Evolutionary conservation across 2,797 vertebrate genomes (phyloP).

Genomic region (Chanos chanos): DNA sequence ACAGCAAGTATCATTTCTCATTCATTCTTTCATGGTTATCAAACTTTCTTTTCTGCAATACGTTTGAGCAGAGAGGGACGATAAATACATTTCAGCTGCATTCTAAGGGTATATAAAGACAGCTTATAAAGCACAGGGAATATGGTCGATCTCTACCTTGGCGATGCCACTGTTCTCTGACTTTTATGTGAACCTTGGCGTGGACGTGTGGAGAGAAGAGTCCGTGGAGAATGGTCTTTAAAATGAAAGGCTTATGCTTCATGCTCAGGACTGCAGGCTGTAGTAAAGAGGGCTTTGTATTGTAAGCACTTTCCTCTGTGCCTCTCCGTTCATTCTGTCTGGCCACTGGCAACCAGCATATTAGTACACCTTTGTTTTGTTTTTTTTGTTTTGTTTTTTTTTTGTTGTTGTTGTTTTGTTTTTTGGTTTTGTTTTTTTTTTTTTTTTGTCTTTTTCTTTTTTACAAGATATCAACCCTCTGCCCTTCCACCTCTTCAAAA

Average conservation of each 20-base stretch:
- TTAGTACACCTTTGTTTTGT: conserved; percentile 58
- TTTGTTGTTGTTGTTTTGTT: conserved; percentile 35
- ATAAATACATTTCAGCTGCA: too few relatives aligned
- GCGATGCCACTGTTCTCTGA: neutral
- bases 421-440: conserved; percentile 44
- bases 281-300: conserved; percentile 60
- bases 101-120: too few relatives aligned
- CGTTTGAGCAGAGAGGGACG: too few relatives aligned
- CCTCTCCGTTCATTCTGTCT: conserved; percentile 42
- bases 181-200: conserved; percentile 14
- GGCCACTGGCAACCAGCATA: conserved; percentile 60
- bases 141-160: too few relatives aligned
- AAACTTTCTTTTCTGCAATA: too few relatives aligned
- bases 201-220: conserved; percentile 27
- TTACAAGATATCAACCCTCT: conserved; percentile 43
- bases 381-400: conserved; percentile 51
- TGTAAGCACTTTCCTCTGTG: conserved; percentile 61
- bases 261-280: conserved; percentile 49
- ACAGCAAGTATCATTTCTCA: too few relatives aligned
- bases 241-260: conserved; percentile 48
- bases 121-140: too few relatives aligned
- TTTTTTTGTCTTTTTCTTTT: conserved; percentile 42
- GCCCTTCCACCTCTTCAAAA: conserved; percentile 54
- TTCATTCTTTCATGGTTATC: too few relatives aligned
- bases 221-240: conserved; percentile 38